phyloP scores from a whole-genome alignment of 2,888 invertebrate species.

The Dryobota labecula region DNA sequence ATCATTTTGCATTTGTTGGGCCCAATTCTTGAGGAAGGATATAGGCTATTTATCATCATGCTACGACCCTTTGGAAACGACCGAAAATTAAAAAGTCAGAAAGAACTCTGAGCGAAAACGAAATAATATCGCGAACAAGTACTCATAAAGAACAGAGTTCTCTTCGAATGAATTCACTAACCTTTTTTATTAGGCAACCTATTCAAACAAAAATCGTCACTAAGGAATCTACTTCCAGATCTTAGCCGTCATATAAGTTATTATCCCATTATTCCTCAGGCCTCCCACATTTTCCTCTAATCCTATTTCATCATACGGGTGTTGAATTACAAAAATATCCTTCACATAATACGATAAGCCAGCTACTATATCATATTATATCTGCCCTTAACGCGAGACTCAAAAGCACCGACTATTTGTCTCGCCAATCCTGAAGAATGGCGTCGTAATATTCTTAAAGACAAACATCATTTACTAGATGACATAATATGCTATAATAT shows the following conservation, averaged over 20 bases:
- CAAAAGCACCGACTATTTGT: conserved; percentile 54
- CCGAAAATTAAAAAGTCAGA: too few species aligned
- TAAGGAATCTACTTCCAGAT: conserved; percentile 12
- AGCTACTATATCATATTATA: conserved; percentile 38
- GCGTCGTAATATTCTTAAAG: conserved; percentile 34
- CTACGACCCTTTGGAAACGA: too few species aligned
- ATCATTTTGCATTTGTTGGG: too few species aligned
- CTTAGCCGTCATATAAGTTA: not conserved
- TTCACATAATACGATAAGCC: conserved; percentile 45
- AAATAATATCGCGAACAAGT: too few species aligned
- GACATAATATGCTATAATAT: not conserved
- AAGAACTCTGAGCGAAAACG: too few species aligned
- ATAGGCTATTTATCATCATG: too few species aligned
- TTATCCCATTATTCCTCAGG: conserved; percentile 8
- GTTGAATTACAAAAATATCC: conserved; percentile 41
- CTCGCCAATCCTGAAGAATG: conserved; percentile 55
- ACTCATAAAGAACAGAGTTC: not conserved
- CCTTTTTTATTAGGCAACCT: not conserved
- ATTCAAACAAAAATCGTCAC: not conserved
- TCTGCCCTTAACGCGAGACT: conserved; percentile 27
- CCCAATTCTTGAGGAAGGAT: too few species aligned
- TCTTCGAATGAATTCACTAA: not conserved
- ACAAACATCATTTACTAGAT: conserved; percentile 6
- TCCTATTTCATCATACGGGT: conserved; percentile 23
- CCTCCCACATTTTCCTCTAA: conserved; percentile 13